phyloP scores from a whole-genome alignment of 2,797 vertebrate genomes.

The Heteromormyrus szaboi region DNA sequence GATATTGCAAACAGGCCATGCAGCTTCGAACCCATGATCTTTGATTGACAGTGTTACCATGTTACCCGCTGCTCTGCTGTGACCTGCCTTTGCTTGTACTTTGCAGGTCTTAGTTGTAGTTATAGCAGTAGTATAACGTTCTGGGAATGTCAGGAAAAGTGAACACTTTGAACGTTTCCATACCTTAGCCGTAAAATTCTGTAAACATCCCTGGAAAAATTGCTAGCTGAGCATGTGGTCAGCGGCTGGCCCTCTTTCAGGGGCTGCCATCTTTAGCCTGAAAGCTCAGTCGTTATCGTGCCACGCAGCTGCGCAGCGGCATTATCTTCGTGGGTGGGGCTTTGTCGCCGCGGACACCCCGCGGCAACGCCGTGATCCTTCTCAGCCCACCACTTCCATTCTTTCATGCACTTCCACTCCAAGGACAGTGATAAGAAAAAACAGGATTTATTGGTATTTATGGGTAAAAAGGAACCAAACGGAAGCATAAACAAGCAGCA shows the following conservation, averaged over 20 bases:
- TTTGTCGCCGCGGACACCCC: neutral
- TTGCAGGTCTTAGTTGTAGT: neutral
- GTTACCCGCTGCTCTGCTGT: neutral
- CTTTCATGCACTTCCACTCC: conserved; percentile 1
- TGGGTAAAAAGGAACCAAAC: neutral
- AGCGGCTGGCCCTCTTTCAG: neutral
- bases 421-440: neutral
- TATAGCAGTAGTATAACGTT: neutral
- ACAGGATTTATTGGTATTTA: neutral
- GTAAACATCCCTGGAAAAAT: neutral
- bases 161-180: neutral
- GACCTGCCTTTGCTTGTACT: neutral
- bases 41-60: neutral
- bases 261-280: neutral
- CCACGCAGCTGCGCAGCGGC: neutral
- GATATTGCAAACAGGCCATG: neutral
- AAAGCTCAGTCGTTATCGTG: neutral
- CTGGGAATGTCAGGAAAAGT: neutral
- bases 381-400: neutral
- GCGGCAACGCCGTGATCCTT: neutral
- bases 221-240: neutral
- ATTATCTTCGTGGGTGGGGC: neutral
- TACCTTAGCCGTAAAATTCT: neutral
- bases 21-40: neutral
- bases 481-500: neutral